Evolutionary conservation across 2,113 vertebrate species (phyloP), one percentile per base, ranked within the genome.

Genomic region (Hippoglossus stenolepis): DNA sequence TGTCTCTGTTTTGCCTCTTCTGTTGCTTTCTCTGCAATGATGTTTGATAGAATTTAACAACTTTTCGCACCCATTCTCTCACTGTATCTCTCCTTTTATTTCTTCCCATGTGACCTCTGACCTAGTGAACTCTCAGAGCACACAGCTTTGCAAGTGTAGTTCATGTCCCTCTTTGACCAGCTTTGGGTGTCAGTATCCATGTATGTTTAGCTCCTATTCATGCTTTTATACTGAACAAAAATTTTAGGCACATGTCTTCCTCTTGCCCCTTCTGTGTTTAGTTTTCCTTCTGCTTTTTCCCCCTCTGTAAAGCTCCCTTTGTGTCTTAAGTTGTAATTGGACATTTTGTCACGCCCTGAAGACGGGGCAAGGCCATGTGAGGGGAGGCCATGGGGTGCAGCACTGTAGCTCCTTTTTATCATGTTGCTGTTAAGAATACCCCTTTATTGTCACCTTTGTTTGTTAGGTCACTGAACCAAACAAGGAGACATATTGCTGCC

Each of bases 111-210:
- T 54, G 66, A 83, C 71, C 81, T 85, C 43, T 80, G 73, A 76
- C 78, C 84, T 14, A 31, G 76, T 87, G 83, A 80, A 75, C 77
- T 89, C 47, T 65, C 10, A 59, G 56, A 74, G 71, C 67, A 76
- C 83, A 87, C 70, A 74, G 54, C 73, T n/a, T 18, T 63, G 18
- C 20, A 4, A 69, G 67, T 58, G 24, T 73, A 12, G 71, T 65
- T 73, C 69, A 5, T 49, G 31, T 84, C 43, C 38, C 69, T 77
- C 64, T 58, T 26, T 60, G 69, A 57, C 54, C 54, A 70, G 15
- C n/a, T 21, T 40, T 43, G 40, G 40, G 40, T 24, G 38, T 24
- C 38, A 13, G 14, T 65, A 28, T 69, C 26, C 15, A 56, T 57
- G 58, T 20, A 63, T 11, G 9, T 51, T 24, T 58, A 21, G 11